phyloP scores from a whole-genome alignment of 2,888 invertebrate genomes.

The Amiota mariae region DNA sequence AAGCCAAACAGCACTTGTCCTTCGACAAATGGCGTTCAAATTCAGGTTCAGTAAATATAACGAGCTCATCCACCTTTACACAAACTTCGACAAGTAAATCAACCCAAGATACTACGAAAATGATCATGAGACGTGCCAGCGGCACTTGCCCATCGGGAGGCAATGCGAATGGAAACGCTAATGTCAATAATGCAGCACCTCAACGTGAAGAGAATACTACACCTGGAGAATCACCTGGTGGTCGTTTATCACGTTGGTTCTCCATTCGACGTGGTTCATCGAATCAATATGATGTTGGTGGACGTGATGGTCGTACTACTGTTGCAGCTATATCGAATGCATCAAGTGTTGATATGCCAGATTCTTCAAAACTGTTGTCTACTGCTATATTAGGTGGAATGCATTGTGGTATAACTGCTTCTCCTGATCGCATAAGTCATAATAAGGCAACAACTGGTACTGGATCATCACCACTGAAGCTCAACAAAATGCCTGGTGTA shows the following conservation, averaged over 20 bases:
- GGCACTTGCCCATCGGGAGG: constrained; percentile 50
- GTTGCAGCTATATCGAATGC: constrained; percentile 54
- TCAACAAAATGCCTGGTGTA: constrained; percentile 83
- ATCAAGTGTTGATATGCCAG: constrained; percentile 69
- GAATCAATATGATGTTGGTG: constrained; percentile 86
- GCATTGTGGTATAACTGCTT: no score
- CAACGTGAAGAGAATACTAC: constrained; percentile 73
- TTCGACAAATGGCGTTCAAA: constrained; percentile 82
- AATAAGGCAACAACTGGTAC: constrained; percentile 4
- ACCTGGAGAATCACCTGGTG: constrained; percentile 82
- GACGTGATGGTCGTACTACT: constrained; percentile 70
- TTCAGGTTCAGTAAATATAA: constrained; percentile 40
- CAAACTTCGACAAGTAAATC: constrained; percentile 39
- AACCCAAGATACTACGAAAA: constrained; percentile 49
- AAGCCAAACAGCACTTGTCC: constrained; percentile 84
- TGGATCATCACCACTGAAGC: constrained; percentile 60
- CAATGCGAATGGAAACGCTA: neutral
- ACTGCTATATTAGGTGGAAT: neutral
- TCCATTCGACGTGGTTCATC: constrained; percentile 87
- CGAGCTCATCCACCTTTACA: constrained; percentile 37
- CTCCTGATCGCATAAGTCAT: neutral
- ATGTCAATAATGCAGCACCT: neutral
- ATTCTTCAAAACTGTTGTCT: constrained; percentile 46
- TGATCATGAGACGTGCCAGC: constrained; percentile 63
- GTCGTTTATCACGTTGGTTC: constrained; percentile 90